Base-by-base conservation (phyloP, 30 jellyfish, hydroid and myxozoan genomes). In the Pseudorhiza aurosa region DNA sequence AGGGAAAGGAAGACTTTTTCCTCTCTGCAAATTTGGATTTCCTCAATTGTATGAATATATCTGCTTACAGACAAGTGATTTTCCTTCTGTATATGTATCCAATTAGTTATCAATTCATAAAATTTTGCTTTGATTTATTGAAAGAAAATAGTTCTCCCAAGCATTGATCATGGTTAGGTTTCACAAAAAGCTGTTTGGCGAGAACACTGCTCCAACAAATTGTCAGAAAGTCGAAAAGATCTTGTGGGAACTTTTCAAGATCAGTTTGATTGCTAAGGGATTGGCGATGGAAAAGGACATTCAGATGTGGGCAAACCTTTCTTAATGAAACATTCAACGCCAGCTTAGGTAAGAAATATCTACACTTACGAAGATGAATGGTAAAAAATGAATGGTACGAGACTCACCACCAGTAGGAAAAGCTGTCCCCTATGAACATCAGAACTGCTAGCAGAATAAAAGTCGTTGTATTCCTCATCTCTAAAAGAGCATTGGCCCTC, bases 381-480 rank as follows among this genome's bases (percentile, higher is more conserved):
- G n/a, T n/a, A 2, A 58, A 19, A 42, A 58, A 24, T 2, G 43
- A 19, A 19, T 17, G 39, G n/a, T 15, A 28, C 63, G 21, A 2
- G 35, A 73, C 86, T 73, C 40, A 73, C 86, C 86, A 73, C 86
- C 86, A 73, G 62, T 73, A 73, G 4, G 86, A 73, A n/a, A 46
- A 33, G 17, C 65, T 24, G 29, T 33, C 75, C 55, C 75, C 75
- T 51, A 39, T 51, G 46, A 51, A 73, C 58, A 37, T 36, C 58
- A 57, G 21, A 12, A 49, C 51, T 33, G 75, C 86, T 37, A 73
- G 0, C 27, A 73, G 14, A 73, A 73, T 65, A 47, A 73, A 51
- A 27, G 22, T 28, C 24, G 75, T 60, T 59, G 72, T 44, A 50
- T 22, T 17, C 55, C 49, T 53, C 86, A 73, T 73, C 75, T 31